Evolutionary conservation across 2,113 vertebrate genomes (phyloP), one percentile per base, ranked within the genome.

Genomic region (Lates calcarifer): DNA sequence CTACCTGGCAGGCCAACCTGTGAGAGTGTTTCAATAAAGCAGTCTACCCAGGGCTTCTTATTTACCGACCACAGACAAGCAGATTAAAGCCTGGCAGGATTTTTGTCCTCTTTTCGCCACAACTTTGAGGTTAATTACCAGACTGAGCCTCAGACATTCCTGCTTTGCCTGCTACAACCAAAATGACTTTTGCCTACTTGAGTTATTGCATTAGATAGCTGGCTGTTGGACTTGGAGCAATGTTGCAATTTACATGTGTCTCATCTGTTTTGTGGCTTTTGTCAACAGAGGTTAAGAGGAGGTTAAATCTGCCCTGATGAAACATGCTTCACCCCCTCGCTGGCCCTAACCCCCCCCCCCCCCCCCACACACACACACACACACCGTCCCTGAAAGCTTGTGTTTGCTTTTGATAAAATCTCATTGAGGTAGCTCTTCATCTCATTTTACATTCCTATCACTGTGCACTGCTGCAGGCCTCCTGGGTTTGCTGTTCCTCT

Each of bases 1-100:
- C 86, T 87, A 91, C 90, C 90, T 91, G 91, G 89, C 89, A 89
- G 85, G 85, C 84, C 79, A 83, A 90, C 86, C 89, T 90, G 91
- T 86, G 90, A 89, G 81, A 89, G 88, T 88, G 87, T 90, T 92
- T 90, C 86, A 89, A 91, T 91, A 89, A 93, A 90, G 87, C 87
- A 80, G 87, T 91, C 88, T 74, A 89, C 85, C 87, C 86, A 64
- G 79, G 76, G 81, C 84, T 79, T 83, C 88, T 92, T 90, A 92
- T 94, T 93, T 93, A 93, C 90, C 58, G 64, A 87, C 89, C 89
- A 76, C 87, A 90, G 89, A 90, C 85, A 77, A 82, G 85, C 85
- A 88, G 78, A 93, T 92, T 93, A 90, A 90, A 92, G 83, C 67
- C 86, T 90, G 80, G 86, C 84, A 78, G 66, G 69, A 70, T 83